Evolutionary conservation across 2,888 invertebrate genomes (phyloP), one percentile per base, ranked within the genome.

Genomic region (Leptothorax acervorum): DNA sequence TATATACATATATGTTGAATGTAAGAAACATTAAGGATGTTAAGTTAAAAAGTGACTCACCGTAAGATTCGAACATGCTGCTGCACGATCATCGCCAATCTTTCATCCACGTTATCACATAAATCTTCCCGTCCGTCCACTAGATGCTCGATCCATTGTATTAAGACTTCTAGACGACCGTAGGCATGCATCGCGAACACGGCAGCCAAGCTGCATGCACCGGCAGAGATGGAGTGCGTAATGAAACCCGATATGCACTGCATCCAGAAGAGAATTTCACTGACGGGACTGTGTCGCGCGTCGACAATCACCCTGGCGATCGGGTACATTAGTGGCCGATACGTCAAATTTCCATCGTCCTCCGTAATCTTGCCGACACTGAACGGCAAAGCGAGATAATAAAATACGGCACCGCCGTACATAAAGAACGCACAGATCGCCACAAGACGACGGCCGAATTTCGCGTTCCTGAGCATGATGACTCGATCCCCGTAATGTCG

Each of bases 381-480:
- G 4, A 89, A 63, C 1, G 90, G 90, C 23, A 86, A 9, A 0
- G 73, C 75, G 0, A 90, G 28, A 2, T 90, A 88, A 31, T 88
- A 92, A 1, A 88, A 89, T 11, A 82, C 65, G 0, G 78, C 85
- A 28, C 89, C 84, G 6, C 86, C 73, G 68, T 89, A 92, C 85
- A 91, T 87, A 35, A 89, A 91, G 0, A 73, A 51, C 0, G 85
- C 82, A 62, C 90, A 92, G 0, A 88, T 42, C 0, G 70, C 42
- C 2, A 92, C 84, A 0, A 93, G 68, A 9, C 45, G 71, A 6
- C 91, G 86, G 2, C 92, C 92, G 6, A 90, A 86, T 48, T 85
- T 90, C 0, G 92, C 93, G 42, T 90, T 90, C 1, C 23, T 68
- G 1, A 89, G 39, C 93, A 93, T 93, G 2, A 92, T 87, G 5